Conservation (phyloP, 2,113 vertebrate genomes). For the Arizona elegans region DNA sequence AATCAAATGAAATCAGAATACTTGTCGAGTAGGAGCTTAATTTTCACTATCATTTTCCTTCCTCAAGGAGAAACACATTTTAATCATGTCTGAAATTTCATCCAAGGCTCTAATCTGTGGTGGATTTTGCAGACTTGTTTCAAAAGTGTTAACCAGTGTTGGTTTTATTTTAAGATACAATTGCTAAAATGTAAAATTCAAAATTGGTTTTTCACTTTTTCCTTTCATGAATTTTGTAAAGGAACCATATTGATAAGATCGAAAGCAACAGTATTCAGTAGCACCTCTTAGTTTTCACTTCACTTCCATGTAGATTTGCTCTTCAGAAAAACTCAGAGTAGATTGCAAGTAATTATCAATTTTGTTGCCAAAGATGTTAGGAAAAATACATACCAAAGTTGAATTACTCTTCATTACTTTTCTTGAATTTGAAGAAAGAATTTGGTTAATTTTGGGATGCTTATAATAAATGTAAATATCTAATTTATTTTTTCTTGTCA, state of each 20-base stretch:
- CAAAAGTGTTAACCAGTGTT: background rate
- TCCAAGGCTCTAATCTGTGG: background rate
- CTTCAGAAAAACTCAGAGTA: background rate
- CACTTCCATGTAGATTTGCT: background rate
- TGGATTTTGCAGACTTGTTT: background rate
- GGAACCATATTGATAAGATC: background rate
- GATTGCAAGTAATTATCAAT: accelerated
- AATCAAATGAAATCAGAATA: background rate
- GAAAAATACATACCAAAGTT: background rate
- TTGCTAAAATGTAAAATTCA: background rate
- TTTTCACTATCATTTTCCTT: background rate
- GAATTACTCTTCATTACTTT: background rate
- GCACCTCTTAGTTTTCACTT: background rate
- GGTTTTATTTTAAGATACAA: background rate
- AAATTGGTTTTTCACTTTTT: background rate
- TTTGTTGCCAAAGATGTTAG: background rate
- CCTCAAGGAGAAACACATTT: background rate
- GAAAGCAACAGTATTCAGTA: background rate
- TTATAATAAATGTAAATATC: background rate
- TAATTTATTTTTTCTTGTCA: background rate
- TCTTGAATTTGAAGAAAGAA: background rate
- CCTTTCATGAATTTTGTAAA: background rate
- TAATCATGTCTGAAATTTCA: background rate
- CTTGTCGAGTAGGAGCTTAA: background rate
- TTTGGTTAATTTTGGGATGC: accelerated